Percentiles rank a stretch among this genome's conserved stretches.
Evolutionary conservation across 2,797 vertebrate species (phyloP).

Genomic region (Geotrypetes seraphini): DNA sequence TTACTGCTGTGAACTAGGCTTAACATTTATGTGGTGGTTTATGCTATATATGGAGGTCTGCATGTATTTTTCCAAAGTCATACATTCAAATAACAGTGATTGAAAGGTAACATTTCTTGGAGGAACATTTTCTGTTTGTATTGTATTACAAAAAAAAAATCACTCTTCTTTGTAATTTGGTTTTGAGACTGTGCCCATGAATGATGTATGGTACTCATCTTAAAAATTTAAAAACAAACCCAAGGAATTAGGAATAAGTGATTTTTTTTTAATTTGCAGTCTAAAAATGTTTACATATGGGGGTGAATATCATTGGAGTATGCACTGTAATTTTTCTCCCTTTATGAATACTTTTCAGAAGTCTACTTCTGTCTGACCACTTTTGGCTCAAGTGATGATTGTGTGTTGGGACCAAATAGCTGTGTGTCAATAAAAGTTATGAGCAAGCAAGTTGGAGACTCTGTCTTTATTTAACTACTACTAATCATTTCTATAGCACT

Average conservation of each 20-base stretch:
- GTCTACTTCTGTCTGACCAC: constrained; percentile 51
- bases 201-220: constrained; percentile 44
- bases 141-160: constrained; percentile 27
- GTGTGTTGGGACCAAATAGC: constrained; percentile 86
- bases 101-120: constrained; percentile 23
- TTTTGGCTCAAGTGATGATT: constrained; percentile 60
- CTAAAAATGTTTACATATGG: constrained; percentile 36
- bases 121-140: constrained; percentile 27
- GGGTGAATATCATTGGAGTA: constrained; percentile 39
- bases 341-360: constrained; percentile 38
- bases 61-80: constrained; percentile 17
- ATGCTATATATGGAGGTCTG: constrained; percentile 8
- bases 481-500: no score
- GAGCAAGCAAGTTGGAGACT: constrained; percentile 80
- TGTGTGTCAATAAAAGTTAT: constrained; percentile 87
- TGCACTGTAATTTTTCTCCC: no score
- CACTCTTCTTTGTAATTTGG: no score
- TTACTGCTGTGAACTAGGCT: neutral
- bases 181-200: no score
- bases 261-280: constrained; percentile 42
- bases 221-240: no score
- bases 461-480: no score
- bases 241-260: constrained; percentile 39
- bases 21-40: neutral
- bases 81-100: constrained; percentile 25